Evolutionary conservation across 2,888 invertebrate genomes (phyloP).

Genomic region (Hypsopygia costalis): DNA sequence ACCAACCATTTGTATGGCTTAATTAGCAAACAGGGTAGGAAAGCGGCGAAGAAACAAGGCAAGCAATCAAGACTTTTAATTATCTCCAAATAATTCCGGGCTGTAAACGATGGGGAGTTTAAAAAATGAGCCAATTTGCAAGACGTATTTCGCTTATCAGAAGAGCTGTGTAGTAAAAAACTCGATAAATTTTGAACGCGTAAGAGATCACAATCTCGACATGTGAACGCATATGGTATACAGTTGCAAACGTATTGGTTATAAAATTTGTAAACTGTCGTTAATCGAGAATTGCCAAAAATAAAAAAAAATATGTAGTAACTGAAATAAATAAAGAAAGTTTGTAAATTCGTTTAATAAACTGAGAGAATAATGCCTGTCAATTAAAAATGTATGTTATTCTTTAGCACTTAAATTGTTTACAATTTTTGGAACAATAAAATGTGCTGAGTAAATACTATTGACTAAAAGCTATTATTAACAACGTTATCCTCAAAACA

Average conservation of each 20-base stretch:
- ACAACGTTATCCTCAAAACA: neutral
- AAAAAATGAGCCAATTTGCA: conserved; percentile 41
- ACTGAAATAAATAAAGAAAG: neutral
- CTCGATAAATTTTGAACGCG: conserved; percentile 39
- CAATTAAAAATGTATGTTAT: too few species aligned
- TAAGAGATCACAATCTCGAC: conserved; percentile 48
- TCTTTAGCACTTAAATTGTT: too few species aligned
- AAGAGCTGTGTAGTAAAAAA: conserved; percentile 29
- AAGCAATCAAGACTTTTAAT: conserved; percentile 38
- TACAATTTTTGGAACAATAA: too few species aligned
- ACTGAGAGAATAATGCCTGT: neutral
- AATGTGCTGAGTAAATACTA: too few species aligned
- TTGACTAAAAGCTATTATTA: too few species aligned
- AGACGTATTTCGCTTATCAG: conserved; percentile 35
- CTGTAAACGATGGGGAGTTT: conserved; percentile 13
- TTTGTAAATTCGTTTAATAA: neutral
- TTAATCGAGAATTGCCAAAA: conserved; percentile 24
- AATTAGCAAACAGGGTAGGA: conserved; percentile 47
- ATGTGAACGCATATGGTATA: conserved; percentile 50
- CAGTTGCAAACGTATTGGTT: conserved; percentile 45
- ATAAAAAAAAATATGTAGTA: conserved; percentile 11
- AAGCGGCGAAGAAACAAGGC: conserved; percentile 29
- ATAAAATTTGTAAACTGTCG: conserved; percentile 39
- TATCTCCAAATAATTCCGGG: conserved; percentile 32
- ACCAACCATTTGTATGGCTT: conserved; percentile 57